phyloP scores from a whole-genome alignment of 2,888 invertebrate species.

The Lepas anatifera region DNA sequence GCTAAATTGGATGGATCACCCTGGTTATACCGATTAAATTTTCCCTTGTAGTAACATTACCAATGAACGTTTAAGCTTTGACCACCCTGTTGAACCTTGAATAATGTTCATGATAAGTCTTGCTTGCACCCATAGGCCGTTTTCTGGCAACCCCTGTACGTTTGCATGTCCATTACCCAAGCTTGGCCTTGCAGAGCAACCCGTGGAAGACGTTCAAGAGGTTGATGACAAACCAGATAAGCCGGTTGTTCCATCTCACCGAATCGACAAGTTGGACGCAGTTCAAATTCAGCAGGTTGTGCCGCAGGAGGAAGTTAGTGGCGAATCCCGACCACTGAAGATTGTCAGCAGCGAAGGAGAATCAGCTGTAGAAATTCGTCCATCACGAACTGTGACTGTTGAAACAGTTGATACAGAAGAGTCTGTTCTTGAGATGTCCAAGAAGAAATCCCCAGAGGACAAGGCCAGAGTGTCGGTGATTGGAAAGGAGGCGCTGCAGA shows the following conservation, averaged over 20 bases:
- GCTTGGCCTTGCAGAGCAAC: background rate
- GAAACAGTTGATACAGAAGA: background rate
- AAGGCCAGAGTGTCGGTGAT: background rate
- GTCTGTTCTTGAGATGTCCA: background rate
- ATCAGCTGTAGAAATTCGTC: background rate
- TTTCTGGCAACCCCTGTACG: too few species aligned
- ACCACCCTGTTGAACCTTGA: too few species aligned
- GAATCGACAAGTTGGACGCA: background rate
- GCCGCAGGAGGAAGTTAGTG: background rate
- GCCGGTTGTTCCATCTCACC: background rate
- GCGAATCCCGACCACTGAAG: background rate
- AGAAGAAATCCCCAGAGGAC: background rate
- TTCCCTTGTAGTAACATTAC: too few species aligned
- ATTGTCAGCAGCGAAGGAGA: background rate
- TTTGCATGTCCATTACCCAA: background rate
- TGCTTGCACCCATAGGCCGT: too few species aligned
- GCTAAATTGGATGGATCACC: too few species aligned
- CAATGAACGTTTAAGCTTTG: too few species aligned
- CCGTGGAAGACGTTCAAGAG: background rate
- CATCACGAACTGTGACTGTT: background rate
- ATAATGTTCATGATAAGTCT: too few species aligned
- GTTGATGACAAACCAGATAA: background rate
- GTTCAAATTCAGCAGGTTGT: background rate
- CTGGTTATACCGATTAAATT: too few species aligned
- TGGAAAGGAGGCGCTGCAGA: background rate